Evolutionary conservation across 2,888 invertebrate species (phyloP), one percentile per base, ranked within the genome.

Genomic region (Aphidoletes aphidimyza): DNA sequence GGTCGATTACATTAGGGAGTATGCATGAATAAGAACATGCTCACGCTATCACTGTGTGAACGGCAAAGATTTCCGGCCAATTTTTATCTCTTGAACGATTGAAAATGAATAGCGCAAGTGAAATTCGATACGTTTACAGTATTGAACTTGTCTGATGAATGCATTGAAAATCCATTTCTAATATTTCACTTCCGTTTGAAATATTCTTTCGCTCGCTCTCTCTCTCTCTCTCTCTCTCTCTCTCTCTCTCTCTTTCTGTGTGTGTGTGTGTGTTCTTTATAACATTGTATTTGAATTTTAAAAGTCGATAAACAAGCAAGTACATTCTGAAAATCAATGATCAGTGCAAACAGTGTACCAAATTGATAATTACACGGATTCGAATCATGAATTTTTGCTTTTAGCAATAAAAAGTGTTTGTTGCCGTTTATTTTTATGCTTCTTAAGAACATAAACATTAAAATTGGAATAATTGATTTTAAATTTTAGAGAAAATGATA

Each of bases 101-200:
- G n/a, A n/a, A 81, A 37, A 54, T 54, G 69, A 30, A 30, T 30
- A 81, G 37, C 81, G n/a, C 81, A 37, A 81, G 81, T 81, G 81
- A 81, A 81, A 81, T 81, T 22, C n/a, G 81, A 81, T 81, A 81
- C 37, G 19, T 17, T 37, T 81, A 6, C 37, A 37, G 6, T 69
- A 30, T 69, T 69, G 69, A 69, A 69, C 14, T 30, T 22, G n/a
- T 81, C 37, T 22, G 19, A 22, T 9, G 9, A 81, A 37, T 37
- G 78, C 78, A 78, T 78, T n/a, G n/a, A 36, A 78, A 81, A 37
- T 37, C n/a, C 22, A 59, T 19, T 22, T 69, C 69, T 30, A 69
- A 34, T 69, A 69, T 69, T 69, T 81, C 81, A 81, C 26, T 81
- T 81, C 81, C 81, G 19, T n/a, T 69, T 54, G 22, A 22, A 22